Percentiles rank a stretch among this genome's conserved stretches.
Evolutionary conservation across 2,113 vertebrate genomes (phyloP).

Genomic region (Heteronetta atricapilla): DNA sequence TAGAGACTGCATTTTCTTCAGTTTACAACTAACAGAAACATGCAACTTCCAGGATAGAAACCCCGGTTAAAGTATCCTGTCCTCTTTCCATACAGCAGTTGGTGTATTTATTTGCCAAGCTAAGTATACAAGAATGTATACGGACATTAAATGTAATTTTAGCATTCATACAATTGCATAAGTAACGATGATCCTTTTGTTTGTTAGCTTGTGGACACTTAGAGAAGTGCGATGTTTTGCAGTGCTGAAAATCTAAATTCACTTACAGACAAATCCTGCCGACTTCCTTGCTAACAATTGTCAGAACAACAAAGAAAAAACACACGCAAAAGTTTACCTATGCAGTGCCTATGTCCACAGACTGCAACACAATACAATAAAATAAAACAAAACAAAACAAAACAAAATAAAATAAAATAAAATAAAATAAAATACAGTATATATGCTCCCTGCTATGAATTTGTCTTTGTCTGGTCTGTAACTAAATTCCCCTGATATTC

Average conservation of each 20-base stretch:
- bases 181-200: background rate
- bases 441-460: background rate
- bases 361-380: background rate
- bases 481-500: background rate
- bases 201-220: background rate
- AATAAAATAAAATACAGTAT: background rate
- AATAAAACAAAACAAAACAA: background rate
- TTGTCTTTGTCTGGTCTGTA: slow-evolving; percentile 31
- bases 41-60: slow-evolving; percentile 10
- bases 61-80: background rate
- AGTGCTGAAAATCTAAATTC: background rate
- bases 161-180: background rate
- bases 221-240: background rate
- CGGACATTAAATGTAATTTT: background rate
- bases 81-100: background rate
- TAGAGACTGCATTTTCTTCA: background rate
- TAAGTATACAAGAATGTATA: background rate
- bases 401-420: background rate
- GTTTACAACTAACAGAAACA: background rate
- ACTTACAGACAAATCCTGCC: background rate
- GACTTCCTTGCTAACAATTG: background rate
- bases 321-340: background rate
- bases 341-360: background rate
- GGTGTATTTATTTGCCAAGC: background rate
- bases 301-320: background rate